Evolutionary conservation across 2,888 invertebrate species (phyloP), one percentile per base, ranked within the genome.

Genomic region (Agrotis clavis): DNA sequence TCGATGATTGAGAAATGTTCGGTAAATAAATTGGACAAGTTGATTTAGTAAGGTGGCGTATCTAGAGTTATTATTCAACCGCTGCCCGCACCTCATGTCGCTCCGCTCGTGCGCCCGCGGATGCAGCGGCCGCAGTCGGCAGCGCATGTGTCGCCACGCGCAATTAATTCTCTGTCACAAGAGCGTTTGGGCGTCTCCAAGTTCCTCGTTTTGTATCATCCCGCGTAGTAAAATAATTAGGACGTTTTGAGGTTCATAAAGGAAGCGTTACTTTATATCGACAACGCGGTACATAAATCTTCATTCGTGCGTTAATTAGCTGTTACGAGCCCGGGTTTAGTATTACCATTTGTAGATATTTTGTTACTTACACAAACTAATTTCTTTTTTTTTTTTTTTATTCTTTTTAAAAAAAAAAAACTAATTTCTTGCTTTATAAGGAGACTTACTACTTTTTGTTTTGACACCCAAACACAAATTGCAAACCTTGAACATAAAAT

Each of bases 141-240:
- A 86, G 91, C 89, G 92, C 96, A 94, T 93, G 90, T 95, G 96
- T 95, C 95, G 93, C 95, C 94, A 93, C 93, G 95, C 94, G 92
- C 96, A 95, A 96, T 96, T 96, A 96, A 95, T 96, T 94, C 95
- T 90, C 95, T 96, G 96, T 96, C 96, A 96, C 95, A 96, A 92
- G 92, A 96, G 95, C 95, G 95, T 96, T 96, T 95, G 95, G 95
- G 95, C 95, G 95, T 96, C 95, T 92, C 95, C 90, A 85, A 88
- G 90, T 90, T 94, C 87, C 91, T 96, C 93, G 92, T 95, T 95
- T 95, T 95, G 94, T 92, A 90, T 91, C 91, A 88, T 91, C 91
- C 90, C 91, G 92, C 89, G 92, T 94, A 93, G 95, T 94, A 93
- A 94, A 93, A 96, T 96, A 96, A 96, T 96, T 96, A 96, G 96